These are phyloP conservation scores for Diadumene lineata DNA, from an alignment of 92 coral and sea anemone species.

Conservation along the genomic window DNA sequence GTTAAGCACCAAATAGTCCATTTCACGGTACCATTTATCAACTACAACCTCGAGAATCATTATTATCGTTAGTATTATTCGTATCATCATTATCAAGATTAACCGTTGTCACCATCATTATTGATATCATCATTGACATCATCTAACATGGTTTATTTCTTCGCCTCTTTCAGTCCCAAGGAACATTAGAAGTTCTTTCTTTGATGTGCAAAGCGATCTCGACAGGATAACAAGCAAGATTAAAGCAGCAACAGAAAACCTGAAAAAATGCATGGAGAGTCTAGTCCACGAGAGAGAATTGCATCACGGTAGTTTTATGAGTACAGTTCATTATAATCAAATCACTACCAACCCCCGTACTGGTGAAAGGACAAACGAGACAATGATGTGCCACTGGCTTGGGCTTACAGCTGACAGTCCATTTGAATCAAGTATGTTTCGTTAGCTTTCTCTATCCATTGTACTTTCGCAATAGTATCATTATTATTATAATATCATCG, in stretches of 20 bases:
- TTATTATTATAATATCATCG: not conserved
- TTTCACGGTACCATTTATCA: too few relatives aligned
- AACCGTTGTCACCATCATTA: too few relatives aligned
- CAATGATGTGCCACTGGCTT: conserved; percentile 77
- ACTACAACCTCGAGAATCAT: too few relatives aligned
- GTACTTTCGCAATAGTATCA: not conserved
- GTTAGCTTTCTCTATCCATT: too few relatives aligned
- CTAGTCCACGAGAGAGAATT: conserved; percentile 67
- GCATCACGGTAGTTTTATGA: conserved; percentile 49
- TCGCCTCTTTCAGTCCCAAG: conserved; percentile 31
- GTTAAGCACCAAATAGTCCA: too few relatives aligned
- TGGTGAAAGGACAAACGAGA: conserved; percentile 22
- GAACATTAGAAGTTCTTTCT: conserved; percentile 63
- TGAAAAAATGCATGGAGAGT: conserved; percentile 78
- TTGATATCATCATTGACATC: too few relatives aligned
- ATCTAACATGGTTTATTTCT: not conserved
- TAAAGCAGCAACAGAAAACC: conserved; percentile 68
- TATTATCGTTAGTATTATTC: too few relatives aligned
- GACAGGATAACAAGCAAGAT: conserved; percentile 61
- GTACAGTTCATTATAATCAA: conserved; percentile 49
- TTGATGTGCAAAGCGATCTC: conserved; percentile 62
- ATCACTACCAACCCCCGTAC: conserved; percentile 21
- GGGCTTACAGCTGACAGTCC: conserved; percentile 38
- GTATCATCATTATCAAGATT: too few relatives aligned
- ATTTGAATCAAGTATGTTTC: conserved; percentile 26